These are phyloP conservation scores for Silurus glanis DNA, from an alignment of 2,113 vertebrate genomes.

Conservation along the genomic window DNA sequence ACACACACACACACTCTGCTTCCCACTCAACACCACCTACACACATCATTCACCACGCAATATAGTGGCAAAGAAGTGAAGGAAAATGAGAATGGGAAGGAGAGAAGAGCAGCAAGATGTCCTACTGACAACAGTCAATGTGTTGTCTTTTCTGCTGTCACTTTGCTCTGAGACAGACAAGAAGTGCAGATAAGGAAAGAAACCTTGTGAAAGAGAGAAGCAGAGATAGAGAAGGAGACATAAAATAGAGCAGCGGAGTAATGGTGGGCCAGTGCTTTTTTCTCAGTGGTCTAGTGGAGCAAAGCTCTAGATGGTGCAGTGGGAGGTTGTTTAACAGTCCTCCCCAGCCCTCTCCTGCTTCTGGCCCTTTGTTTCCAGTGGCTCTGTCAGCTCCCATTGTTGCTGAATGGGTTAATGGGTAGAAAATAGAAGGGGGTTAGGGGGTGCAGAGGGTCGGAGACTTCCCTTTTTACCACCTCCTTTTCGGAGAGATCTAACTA, in stretches of 20 bases:
- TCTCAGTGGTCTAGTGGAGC: constrained; percentile 64
- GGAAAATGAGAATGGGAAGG: constrained; percentile 34
- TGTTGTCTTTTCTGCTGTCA: constrained; percentile 55
- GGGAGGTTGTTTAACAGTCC: constrained; percentile 60
- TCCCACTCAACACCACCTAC: constrained; percentile 42
- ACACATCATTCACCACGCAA: constrained; percentile 67
- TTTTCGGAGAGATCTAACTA: constrained; percentile 68
- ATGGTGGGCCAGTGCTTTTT: constrained; percentile 55
- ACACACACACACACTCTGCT: constrained; percentile 52
- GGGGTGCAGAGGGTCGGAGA: constrained; percentile 53
- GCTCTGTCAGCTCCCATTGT: constrained; percentile 79
- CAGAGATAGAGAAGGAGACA: constrained; percentile 19
- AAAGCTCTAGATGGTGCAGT: constrained; percentile 66
- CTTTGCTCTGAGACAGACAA: constrained; percentile 48
- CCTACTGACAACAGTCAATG: constrained; percentile 63
- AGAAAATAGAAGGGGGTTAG: constrained; percentile 61
- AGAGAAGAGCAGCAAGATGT: constrained; percentile 53
- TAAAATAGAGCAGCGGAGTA: constrained; percentile 21
- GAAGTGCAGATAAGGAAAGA: constrained; percentile 38
- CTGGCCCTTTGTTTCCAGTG: constrained; percentile 74
- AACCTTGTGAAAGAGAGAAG: constrained; percentile 37
- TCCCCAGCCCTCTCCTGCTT: constrained; percentile 61
- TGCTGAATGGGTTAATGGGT: constrained; percentile 77
- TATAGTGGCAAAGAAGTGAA: constrained; percentile 56
- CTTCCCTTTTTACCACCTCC: constrained; percentile 57